Percentiles rank a stretch among this genome's conserved stretches.
Conservation (phyloP, 2,113 vertebrate genomes). For the Rhineura floridana region DNA sequence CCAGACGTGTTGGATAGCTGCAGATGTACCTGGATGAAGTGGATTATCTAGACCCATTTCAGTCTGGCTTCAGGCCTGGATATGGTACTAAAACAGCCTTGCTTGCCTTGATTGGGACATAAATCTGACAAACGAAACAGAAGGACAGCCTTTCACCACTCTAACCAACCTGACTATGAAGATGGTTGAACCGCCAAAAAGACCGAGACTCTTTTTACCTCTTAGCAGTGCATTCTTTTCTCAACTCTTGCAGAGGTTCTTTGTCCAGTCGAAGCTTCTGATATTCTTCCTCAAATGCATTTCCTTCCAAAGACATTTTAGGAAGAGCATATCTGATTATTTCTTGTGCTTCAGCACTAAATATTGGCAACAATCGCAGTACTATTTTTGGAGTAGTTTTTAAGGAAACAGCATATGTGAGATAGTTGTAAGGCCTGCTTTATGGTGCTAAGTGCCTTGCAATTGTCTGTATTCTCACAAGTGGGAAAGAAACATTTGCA, state of each 20-base stretch:
- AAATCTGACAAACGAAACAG: too few species aligned
- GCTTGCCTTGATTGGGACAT: rapidly evolving
- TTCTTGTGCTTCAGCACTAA: background rate
- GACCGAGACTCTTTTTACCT: constrained; percentile 78
- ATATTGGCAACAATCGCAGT: background rate
- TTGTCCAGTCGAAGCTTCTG: constrained; percentile 86
- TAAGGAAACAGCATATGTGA: background rate
- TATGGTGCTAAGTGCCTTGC: background rate
- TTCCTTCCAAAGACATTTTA: constrained; percentile 76
- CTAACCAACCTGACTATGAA: background rate
- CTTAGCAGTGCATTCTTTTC: constrained; percentile 95
- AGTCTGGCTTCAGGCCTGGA: too few species aligned
- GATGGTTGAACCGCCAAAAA: background rate
- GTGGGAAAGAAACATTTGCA: background rate
- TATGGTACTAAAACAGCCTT: too few species aligned
- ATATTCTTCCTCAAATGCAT: constrained; percentile 81
- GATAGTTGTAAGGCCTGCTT: background rate
- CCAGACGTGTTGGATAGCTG: too few species aligned
- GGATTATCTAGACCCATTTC: too few species aligned
- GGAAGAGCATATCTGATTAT: background rate
- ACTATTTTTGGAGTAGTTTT: background rate
- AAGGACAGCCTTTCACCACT: background rate
- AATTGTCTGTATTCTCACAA: background rate
- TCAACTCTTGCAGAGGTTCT: constrained; percentile 84
- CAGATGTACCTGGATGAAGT: too few species aligned